phyloP scores from a whole-genome alignment of 2,113 vertebrate genomes.

The Tapirus terrestris region DNA sequence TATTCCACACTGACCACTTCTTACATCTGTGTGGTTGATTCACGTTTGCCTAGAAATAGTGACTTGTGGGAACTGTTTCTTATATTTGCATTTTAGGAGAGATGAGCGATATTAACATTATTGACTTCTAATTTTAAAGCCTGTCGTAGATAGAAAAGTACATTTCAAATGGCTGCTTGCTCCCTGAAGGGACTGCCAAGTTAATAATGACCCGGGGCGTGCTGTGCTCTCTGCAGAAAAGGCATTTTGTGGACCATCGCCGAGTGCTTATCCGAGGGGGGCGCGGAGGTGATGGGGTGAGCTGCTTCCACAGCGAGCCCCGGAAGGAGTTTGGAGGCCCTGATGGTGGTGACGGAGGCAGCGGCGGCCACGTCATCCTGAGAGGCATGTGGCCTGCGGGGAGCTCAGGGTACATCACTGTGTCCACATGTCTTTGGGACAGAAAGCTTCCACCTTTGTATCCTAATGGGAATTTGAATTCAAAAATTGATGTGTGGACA shows the following conservation, averaged over 20 bases:
- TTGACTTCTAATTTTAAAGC: background rate
- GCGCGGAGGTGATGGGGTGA: slow-evolving; percentile 89
- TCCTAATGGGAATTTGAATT: background rate
- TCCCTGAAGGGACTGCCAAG: background rate
- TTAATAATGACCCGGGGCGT: accelerated
- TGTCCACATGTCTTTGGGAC: accelerated
- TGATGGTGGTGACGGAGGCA: slow-evolving; percentile 95
- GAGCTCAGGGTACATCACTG: accelerated
- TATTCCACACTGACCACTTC: accelerated
- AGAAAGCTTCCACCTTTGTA: too few species aligned
- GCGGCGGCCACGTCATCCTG: slow-evolving; percentile 93
- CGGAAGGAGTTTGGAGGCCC: slow-evolving; percentile 97
- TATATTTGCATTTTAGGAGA: background rate
- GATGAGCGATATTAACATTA: background rate
- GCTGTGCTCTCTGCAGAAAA: slow-evolving; percentile 86
- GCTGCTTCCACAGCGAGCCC: slow-evolving; percentile 95
- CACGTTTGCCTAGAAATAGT: background rate
- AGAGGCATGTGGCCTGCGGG: slow-evolving; percentile 86
- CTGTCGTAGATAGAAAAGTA: accelerated
- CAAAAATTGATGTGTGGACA: accelerated
- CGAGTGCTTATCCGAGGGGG: slow-evolving; percentile 91
- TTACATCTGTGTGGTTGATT: background rate
- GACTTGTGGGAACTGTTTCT: background rate
- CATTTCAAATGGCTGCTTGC: accelerated
- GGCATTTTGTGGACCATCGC: slow-evolving; percentile 93